A percentile compares a stretch with the other conserved stretches of the same genome.
Evolutionary conservation across 2,797 vertebrate genomes (phyloP).

Genomic region (Alca torda): DNA sequence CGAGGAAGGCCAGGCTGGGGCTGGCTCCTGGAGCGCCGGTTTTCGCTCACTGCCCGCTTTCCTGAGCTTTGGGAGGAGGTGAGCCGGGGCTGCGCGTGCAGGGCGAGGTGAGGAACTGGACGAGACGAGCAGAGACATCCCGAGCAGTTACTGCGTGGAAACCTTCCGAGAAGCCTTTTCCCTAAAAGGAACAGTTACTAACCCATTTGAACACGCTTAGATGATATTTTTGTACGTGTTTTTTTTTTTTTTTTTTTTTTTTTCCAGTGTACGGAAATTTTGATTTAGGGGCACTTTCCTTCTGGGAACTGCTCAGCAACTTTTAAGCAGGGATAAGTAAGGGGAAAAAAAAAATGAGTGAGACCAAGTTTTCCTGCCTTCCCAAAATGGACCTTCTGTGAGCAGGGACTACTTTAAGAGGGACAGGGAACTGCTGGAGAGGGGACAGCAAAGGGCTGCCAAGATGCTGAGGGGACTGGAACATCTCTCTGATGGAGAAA

Average conservation of each 20-base stretch:
- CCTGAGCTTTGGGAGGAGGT: rapidly evolving
- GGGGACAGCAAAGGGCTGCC: too few species aligned
- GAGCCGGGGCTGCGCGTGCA: neutral
- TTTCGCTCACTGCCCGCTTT: rapidly evolving
- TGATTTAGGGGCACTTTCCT: neutral
- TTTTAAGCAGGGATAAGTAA: neutral
- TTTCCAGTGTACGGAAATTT: neutral
- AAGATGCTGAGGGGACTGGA: too few species aligned
- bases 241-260: neutral
- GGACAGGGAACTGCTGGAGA: too few species aligned
- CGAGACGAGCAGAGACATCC: neutral
- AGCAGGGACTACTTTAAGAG: neutral
- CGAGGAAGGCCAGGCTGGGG: neutral
- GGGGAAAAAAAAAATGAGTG: neutral
- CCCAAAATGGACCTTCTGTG: neutral
- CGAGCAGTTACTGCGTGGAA: neutral
- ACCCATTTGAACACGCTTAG: neutral
- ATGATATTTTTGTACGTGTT: neutral
- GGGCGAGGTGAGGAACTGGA: neutral
- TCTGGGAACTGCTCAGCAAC: neutral
- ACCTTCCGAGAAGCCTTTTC: neutral
- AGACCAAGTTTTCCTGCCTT: slow-evolving; percentile 21
- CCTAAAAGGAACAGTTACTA: neutral
- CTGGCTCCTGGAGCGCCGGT: rapidly evolving
- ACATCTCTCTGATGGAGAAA: too few species aligned